Percentiles rank a stretch among this genome's conserved stretches.
Evolutionary conservation across 2,888 invertebrate species (phyloP).

Genomic region (Theretra japonica): DNA sequence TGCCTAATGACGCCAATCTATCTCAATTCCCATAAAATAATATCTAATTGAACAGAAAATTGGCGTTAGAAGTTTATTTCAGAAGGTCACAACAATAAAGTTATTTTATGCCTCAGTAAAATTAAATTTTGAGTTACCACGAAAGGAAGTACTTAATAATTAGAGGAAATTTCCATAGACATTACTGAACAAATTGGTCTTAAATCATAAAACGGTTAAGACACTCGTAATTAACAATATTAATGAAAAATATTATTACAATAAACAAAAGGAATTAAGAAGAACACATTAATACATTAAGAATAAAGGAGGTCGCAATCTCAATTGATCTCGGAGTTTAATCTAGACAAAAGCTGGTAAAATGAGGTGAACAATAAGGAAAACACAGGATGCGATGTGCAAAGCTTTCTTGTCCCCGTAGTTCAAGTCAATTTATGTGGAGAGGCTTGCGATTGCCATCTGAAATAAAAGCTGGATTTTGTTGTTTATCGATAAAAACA

Average conservation of each 20-base stretch:
- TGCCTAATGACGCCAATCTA: conserved; percentile 3
- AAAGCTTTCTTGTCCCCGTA: conserved; percentile 17
- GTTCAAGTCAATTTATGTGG: conserved; percentile 30
- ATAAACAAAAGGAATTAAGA: conserved; percentile 37
- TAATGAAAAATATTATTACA: not conserved
- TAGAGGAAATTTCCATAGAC: not conserved
- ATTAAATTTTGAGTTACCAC: no score
- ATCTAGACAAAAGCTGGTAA: conserved; percentile 38
- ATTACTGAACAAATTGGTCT: not conserved
- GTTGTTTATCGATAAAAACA: conserved; percentile 7
- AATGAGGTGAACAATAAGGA: conserved; percentile 41
- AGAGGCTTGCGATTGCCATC: conserved; percentile 26
- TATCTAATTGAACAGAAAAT: not conserved
- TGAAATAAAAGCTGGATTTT: conserved; percentile 21
- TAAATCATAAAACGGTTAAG: not conserved
- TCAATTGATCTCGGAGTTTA: conserved; percentile 42
- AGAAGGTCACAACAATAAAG: not conserved
- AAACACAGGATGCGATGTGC: conserved; percentile 31
- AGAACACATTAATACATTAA: conserved; percentile 41
- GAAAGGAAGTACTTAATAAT: no score
- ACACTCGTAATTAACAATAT: not conserved
- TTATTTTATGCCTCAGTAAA: not conserved
- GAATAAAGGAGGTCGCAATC: conserved; percentile 32
- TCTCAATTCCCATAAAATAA: not conserved
- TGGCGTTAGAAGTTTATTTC: not conserved